Evolutionary conservation across 30 jellyfish, hydroid and myxozoan species (phyloP).

Genomic region (Rhopilema esculentum): DNA sequence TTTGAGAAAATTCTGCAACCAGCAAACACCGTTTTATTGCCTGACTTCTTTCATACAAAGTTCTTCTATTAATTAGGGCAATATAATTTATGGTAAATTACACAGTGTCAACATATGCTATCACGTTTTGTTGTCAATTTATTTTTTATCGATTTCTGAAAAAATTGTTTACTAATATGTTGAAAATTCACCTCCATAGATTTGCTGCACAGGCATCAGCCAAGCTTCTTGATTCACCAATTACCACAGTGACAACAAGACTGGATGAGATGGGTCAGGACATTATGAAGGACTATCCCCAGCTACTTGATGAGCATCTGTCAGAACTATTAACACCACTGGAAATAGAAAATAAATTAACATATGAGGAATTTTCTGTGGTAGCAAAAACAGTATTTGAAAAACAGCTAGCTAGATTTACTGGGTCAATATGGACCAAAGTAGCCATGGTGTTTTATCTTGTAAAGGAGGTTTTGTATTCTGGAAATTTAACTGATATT

Average conservation of each 20-base stretch:
- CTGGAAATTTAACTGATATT: slow-evolving; percentile 78
- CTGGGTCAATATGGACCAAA: slow-evolving; percentile 86
- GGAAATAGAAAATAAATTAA: slow-evolving; percentile 52
- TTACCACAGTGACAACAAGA: slow-evolving; percentile 66
- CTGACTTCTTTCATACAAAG: no score
- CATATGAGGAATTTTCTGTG: slow-evolving; percentile 80
- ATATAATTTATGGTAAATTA: no score
- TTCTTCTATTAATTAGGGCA: no score
- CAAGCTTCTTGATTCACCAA: slow-evolving; percentile 66
- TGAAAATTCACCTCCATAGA: no score
- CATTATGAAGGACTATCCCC: slow-evolving; percentile 87
- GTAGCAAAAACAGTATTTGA: slow-evolving; percentile 85
- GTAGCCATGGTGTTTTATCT: slow-evolving; percentile 82
- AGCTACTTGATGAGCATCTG: slow-evolving; percentile 73
- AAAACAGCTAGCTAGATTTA: slow-evolving; percentile 69
- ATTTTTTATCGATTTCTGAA: no score
- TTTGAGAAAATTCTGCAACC: no score
- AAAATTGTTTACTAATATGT: no score
- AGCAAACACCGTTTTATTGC: no score
- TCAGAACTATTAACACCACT: slow-evolving; percentile 77
- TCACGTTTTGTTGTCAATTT: no score
- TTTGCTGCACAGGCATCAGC: slow-evolving; percentile 6
- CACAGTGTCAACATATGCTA: no score
- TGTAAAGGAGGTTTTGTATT: slow-evolving; percentile 81
- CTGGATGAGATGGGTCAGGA: slow-evolving; percentile 83